Evolutionary conservation across 35 echinoderm and acorn worm genomes (phyloP), one percentile per base, ranked within the genome.

Genomic region (Strongylocentrotus purpuratus): DNA sequence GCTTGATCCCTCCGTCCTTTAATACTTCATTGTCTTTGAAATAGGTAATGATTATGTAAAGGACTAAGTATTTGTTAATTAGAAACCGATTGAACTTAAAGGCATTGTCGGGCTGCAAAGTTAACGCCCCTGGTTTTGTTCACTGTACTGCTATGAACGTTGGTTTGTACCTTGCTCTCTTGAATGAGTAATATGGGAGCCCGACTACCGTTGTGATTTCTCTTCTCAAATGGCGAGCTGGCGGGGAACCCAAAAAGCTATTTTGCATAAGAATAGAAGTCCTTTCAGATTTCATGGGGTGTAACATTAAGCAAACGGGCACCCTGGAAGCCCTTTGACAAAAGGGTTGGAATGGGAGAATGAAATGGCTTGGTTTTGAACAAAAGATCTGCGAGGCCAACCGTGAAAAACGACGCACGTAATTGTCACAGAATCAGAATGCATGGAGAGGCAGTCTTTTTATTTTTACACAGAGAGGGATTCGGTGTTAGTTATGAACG

Each of bases 301-400:
- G 65, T 78, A 78, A 78, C 65, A 78, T 78, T 78, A 28, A 78
- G 65, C 65, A 78, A 78, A 78, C 65, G 22, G 18, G 65, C 65
- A 78, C 65, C 65, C 65, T n/a, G 65, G 65, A 28, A 78, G 65
- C 65, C 65, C 20, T 28, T 18, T 78, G 28, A 78, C 65, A 78
- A 78, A 78, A 78, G 65, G 65, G 7, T 22, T n/a, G 65, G 65
- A 78, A 78, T 5, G 20, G 25, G 20, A 7, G 65, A 78, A 78
- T 78, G 22, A 78, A 78, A 78, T 78, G 65, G 65, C 65, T 78
- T 78, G 65, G 65, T 28, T 78, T 78, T n/a, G 20, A 78, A 78
- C 65, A 78, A 78, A n/a, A 78, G 65, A 78, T n/a, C 22, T 78
- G 65, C 65, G 65, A 78, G 65, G 65, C 65, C 65, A 78, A 78